Percentiles rank a stretch among this genome's conserved stretches.
Conservation (phyloP, 2,113 vertebrate species). For the Ancistrus triradiatus region DNA sequence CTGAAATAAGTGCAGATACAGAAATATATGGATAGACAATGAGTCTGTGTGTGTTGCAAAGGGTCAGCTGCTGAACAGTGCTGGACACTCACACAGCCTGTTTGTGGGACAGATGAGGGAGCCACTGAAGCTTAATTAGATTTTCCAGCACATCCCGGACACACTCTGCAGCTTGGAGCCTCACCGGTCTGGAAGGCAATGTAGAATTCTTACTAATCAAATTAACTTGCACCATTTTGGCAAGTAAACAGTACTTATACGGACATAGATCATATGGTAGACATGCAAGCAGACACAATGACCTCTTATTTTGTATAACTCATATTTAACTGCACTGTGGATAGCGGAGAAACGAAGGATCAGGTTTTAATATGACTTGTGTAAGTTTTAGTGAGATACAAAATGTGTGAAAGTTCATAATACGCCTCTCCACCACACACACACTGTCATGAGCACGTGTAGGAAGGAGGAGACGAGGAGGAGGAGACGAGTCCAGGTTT, state of each 20-base stretch:
- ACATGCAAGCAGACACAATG: conserved; percentile 29
- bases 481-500: too few species aligned
- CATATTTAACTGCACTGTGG: neutral
- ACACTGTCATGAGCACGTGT: too few species aligned
- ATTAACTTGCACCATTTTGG: conserved; percentile 43
- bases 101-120: conserved; percentile 9
- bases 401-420: too few species aligned
- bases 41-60: conserved; percentile 12
- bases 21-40: conserved; percentile 4
- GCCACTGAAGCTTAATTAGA: conserved; percentile 66
- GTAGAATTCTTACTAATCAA: conserved; percentile 43
- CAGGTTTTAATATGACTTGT: too few species aligned
- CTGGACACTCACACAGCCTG: conserved; percentile 14
- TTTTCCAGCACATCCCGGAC: conserved; percentile 60
- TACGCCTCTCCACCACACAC: too few species aligned
- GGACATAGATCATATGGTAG: conserved; percentile 30
- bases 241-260: conserved; percentile 48
- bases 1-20: conserved; percentile 2
- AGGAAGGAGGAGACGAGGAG: too few species aligned
- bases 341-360: conserved; percentile 2
- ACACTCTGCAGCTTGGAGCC: conserved; percentile 24
- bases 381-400: too few species aligned
- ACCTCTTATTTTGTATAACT: conserved; percentile 17
- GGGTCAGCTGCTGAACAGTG: conserved; percentile 29
- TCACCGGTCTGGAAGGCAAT: conserved; percentile 31